Conservation (phyloP, 2,797 vertebrate species). For the Crenichthys baileyi region DNA sequence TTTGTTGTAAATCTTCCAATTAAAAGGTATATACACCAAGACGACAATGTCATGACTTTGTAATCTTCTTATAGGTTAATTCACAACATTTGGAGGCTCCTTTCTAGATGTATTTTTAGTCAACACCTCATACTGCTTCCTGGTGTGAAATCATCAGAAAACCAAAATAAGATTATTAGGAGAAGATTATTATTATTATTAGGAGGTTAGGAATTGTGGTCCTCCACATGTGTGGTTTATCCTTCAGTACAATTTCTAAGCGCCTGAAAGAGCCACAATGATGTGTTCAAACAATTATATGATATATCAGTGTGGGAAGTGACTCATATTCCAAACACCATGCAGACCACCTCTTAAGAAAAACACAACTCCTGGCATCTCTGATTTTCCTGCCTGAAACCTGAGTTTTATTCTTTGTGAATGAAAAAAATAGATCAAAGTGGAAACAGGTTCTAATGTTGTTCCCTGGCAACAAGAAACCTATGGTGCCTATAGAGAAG, state of each 20-base stretch:
- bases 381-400: slow-evolving; percentile 16
- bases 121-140: background rate
- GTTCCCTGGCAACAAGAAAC: slow-evolving; percentile 60
- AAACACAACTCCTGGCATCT: slow-evolving; percentile 17
- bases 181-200: too few species aligned
- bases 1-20: background rate
- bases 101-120: background rate
- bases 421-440: slow-evolving; percentile 26
- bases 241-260: too few species aligned
- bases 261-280: background rate
- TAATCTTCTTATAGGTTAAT: background rate
- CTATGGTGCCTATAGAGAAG: background rate
- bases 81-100: background rate
- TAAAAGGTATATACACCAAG: background rate
- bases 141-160: too few species aligned
- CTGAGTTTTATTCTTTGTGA: slow-evolving; percentile 35
- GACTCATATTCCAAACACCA: slow-evolving; percentile 38
- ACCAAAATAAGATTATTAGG: too few species aligned
- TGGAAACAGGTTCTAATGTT: slow-evolving; percentile 32
- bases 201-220: too few species aligned
- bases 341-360: slow-evolving; percentile 49
- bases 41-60: background rate
- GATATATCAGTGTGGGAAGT: slow-evolving; percentile 33
- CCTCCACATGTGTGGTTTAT: too few species aligned
- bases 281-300: background rate